phyloP scores from a whole-genome alignment of 1,140 invertebrate genomes.

The Drosophila pseudoobscura region DNA sequence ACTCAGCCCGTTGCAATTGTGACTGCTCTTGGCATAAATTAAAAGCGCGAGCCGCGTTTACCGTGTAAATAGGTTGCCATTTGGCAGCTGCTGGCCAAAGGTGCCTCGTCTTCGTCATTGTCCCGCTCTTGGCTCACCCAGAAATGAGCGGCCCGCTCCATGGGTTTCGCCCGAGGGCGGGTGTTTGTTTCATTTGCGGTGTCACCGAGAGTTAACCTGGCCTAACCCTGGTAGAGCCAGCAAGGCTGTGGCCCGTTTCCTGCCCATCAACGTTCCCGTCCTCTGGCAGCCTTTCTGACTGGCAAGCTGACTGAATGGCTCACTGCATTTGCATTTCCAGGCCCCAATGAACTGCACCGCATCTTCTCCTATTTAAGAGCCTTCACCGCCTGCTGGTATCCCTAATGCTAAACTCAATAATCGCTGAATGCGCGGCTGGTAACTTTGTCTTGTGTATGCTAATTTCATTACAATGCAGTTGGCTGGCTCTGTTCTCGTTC shows the following conservation, averaged over 20 bases:
- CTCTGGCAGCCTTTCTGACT: constrained; percentile 15
- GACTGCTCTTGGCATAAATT: constrained; percentile 78
- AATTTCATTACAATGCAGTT: constrained; percentile 70
- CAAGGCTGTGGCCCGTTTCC: constrained; percentile 53
- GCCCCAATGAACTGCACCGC: not conserved
- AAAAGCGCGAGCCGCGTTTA: constrained; percentile 36
- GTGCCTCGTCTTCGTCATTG: not conserved
- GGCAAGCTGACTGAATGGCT: constrained; percentile 13
- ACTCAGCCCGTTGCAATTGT: constrained; percentile 29
- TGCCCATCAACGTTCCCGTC: constrained; percentile 31
- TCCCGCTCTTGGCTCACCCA: constrained; percentile 5
- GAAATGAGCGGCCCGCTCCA: constrained; percentile 12
- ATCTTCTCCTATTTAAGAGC: not conserved
- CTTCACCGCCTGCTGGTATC: not conserved
- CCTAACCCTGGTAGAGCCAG: constrained; percentile 31
- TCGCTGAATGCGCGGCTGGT: constrained; percentile 53
- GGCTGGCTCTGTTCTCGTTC: not conserved
- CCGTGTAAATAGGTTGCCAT: constrained; percentile 59
- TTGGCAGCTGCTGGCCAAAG: constrained; percentile 17
- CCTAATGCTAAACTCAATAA: constrained; percentile 65
- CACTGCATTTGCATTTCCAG: constrained; percentile 46
- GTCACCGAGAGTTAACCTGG: constrained; percentile 42
- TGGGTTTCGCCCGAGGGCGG: constrained; percentile 25
- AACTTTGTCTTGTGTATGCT: constrained; percentile 67
- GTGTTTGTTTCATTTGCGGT: constrained; percentile 45